A percentile compares a stretch with the other conserved stretches of the same genome.
Evolutionary conservation across 2,888 invertebrate genomes (phyloP).

Genomic region (Laspeyria flexula): DNA sequence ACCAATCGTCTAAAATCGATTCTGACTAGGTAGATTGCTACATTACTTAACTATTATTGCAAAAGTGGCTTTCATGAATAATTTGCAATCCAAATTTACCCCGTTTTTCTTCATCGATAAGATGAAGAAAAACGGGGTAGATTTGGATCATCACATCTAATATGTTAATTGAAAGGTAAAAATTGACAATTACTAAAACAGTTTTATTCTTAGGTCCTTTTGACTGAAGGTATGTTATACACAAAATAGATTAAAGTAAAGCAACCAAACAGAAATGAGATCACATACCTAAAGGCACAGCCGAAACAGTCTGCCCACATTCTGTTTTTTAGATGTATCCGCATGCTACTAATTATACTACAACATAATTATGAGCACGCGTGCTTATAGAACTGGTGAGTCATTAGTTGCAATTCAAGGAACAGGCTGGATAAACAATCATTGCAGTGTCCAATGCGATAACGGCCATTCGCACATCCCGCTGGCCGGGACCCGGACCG

Average conservation of each 20-base stretch:
- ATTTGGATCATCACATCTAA: too few species aligned
- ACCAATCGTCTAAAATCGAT: too few species aligned
- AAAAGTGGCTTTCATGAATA: too few species aligned
- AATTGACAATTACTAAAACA: too few species aligned
- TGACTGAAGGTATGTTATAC: too few species aligned
- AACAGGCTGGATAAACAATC: slow-evolving; percentile 84
- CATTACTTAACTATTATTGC: too few species aligned
- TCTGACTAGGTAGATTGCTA: too few species aligned
- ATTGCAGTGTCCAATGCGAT: slow-evolving; percentile 82
- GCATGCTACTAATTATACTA: slow-evolving; percentile 33
- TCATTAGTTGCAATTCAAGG: slow-evolving; percentile 85
- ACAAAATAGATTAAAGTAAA: not conserved
- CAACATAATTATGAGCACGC: slow-evolving; percentile 48
- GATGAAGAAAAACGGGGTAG: too few species aligned
- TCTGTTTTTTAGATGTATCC: slow-evolving; percentile 5
- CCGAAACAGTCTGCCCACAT: not conserved
- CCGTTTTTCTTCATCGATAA: too few species aligned
- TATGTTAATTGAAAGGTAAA: too few species aligned
- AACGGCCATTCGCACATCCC: slow-evolving; percentile 84
- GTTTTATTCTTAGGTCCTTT: too few species aligned
- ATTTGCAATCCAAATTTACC: too few species aligned
- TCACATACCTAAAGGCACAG: not conserved
- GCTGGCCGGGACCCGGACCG: slow-evolving; percentile 37
- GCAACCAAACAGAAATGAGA: not conserved
- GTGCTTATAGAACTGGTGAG: slow-evolving; percentile 75